Evolutionary conservation across 1,140 invertebrate species (phyloP).

Genomic region (Lutraria rhynchaena): DNA sequence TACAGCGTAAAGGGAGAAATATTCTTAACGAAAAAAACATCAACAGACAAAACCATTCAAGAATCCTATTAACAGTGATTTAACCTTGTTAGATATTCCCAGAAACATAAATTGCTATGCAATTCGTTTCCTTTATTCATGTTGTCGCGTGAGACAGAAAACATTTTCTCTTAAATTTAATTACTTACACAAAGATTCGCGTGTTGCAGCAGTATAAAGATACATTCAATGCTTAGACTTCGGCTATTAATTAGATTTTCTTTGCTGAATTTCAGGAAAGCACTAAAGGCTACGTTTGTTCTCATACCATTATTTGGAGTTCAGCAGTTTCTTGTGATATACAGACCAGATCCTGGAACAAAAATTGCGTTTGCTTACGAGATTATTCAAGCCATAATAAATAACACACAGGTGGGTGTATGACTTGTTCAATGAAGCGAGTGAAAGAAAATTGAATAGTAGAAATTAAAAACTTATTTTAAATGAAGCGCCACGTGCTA

Average conservation of each 20-base stretch:
- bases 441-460: no score
- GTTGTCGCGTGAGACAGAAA: neutral
- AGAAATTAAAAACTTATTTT: no score
- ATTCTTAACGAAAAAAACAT: no score
- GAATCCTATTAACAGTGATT: no score
- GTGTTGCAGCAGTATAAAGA: neutral
- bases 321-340: conserved; percentile 93
- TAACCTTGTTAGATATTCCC: no score
- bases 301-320: conserved; percentile 88
- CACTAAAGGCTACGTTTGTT: conserved; percentile 90
- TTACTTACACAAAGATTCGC: neutral
- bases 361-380: conserved; percentile 26
- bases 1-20: no score
- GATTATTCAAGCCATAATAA: conserved; percentile 18
- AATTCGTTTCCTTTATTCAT: no score
- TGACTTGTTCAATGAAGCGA: no score
- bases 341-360: conserved; percentile 80
- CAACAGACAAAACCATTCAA: no score
- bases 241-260: neutral
- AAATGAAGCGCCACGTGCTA: no score
- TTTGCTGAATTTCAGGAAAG: conserved; percentile 81
- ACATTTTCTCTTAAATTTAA: neutral
- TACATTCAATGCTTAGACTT: neutral
- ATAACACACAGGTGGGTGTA: conserved; percentile 28
- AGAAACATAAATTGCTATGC: no score